phyloP scores from a whole-genome alignment of 2,888 invertebrate species.

The Heliconius sara region DNA sequence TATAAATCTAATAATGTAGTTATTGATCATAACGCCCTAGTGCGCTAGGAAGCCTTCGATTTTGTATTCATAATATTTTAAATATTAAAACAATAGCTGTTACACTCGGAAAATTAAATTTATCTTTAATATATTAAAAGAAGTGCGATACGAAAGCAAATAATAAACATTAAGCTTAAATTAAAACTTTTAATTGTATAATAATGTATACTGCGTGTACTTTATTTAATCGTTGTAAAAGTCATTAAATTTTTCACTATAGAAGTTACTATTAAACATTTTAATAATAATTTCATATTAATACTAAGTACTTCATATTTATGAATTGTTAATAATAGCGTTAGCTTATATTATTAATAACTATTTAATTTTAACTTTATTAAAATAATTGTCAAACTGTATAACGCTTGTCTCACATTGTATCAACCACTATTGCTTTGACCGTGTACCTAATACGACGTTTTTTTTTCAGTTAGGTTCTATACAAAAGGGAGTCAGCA shows the following conservation, averaged over 20 bases:
- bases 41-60: too few relatives aligned
- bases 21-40: too few relatives aligned
- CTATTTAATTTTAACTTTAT: neutral
- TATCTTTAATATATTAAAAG: too few relatives aligned
- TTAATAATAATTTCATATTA: neutral
- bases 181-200: neutral
- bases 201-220: neutral
- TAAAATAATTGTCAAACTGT: neutral
- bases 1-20: too few relatives aligned
- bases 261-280: neutral
- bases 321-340: neutral
- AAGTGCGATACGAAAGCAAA: too few relatives aligned
- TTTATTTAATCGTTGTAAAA: neutral
- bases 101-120: too few relatives aligned
- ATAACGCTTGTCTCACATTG: slow-evolving; percentile 1
- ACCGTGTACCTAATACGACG: slow-evolving; percentile 39
- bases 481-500: slow-evolving; percentile 33
- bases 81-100: too few relatives aligned
- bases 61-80: too few relatives aligned
- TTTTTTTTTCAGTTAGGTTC: slow-evolving; percentile 46
- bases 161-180: too few relatives aligned
- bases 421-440: slow-evolving; percentile 2
- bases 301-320: neutral
- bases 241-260: neutral
- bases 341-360: neutral